Conservation (phyloP, 2,888 invertebrate genomes). For the Choreutis nemorana region DNA sequence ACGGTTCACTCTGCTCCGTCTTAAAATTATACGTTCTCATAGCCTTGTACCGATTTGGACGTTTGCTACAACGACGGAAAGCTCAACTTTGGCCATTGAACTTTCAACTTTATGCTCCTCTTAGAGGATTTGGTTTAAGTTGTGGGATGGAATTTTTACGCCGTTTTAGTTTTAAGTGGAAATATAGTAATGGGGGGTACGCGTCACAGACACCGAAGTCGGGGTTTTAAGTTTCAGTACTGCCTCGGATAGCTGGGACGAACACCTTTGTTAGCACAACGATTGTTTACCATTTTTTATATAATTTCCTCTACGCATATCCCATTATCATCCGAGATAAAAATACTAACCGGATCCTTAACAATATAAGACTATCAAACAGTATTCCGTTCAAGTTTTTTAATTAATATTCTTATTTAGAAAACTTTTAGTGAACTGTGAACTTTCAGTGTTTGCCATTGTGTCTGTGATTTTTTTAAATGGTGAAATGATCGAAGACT, state of each 20-base stretch:
- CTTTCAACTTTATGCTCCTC: constrained; percentile 17
- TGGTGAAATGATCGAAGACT: constrained; percentile 20
- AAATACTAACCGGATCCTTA: constrained; percentile 15
- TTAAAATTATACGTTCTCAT: constrained; percentile 67
- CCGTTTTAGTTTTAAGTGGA: constrained; percentile 27
- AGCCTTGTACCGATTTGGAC: constrained; percentile 45
- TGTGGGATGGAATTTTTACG: constrained; percentile 16
- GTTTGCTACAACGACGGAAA: constrained; percentile 22
- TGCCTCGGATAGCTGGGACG: constrained; percentile 64
- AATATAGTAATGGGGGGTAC: constrained; percentile 66
- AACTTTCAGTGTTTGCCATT: constrained; percentile 11
- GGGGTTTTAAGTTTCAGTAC: constrained; percentile 66
- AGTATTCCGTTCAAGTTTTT: constrained; percentile 10
- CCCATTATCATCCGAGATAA: constrained; percentile 21
- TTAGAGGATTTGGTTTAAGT: fast-evolving
- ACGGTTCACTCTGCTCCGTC: constrained; percentile 40
- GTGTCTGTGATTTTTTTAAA: constrained; percentile 16
- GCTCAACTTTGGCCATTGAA: constrained; percentile 10
- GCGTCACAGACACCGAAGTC: constrained; percentile 62
- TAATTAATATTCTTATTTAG: no score
- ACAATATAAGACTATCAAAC: constrained; percentile 9
- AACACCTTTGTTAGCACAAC: constrained; percentile 58
- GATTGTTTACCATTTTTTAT: constrained; percentile 61
- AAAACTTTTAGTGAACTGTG: constrained; percentile 20
- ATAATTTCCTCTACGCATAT: constrained; percentile 28